Conservation (phyloP, 1,140 invertebrate species). For the Coptotermes formosanus region DNA sequence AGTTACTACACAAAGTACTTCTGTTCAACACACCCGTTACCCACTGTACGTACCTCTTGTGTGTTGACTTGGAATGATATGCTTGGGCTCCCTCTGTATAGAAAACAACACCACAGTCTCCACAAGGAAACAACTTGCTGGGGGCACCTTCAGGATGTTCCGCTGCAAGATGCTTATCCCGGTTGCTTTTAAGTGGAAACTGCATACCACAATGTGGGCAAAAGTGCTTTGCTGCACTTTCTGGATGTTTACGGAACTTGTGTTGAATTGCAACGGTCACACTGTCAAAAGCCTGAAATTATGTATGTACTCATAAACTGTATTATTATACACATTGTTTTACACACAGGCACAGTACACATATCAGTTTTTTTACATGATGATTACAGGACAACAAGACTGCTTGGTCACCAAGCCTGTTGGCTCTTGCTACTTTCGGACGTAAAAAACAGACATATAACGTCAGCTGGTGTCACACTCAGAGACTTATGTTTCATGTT, state of each 20-base stretch:
- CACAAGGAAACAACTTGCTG: conserved; percentile 53
- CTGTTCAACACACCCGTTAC: background rate
- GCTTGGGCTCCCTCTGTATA: conserved; percentile 57
- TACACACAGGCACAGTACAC: conserved; percentile 43
- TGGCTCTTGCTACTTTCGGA: no score
- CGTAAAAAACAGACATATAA: no score
- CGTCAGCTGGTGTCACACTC: no score
- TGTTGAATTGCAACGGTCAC: conserved; percentile 65
- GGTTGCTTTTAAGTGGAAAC: conserved; percentile 64
- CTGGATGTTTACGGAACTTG: conserved; percentile 64
- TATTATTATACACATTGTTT: background rate
- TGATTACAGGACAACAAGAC: no score
- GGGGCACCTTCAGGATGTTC: conserved; percentile 45
- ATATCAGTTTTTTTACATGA: conserved; percentile 39
- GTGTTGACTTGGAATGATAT: conserved; percentile 63
- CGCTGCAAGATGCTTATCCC: conserved; percentile 57
- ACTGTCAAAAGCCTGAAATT: conserved; percentile 51
- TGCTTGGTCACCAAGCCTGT: no score
- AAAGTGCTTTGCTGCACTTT: conserved; percentile 61
- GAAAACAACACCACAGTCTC: conserved; percentile 59
- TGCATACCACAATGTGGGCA: conserved; percentile 67
- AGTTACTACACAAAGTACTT: no score
- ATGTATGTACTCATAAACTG: conserved; percentile 24
- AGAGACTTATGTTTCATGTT: no score
- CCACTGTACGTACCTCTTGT: conserved; percentile 49